These are phyloP conservation scores for Mantis religiosa DNA, from an alignment of 2,888 invertebrate species.

Conservation along the genomic window DNA sequence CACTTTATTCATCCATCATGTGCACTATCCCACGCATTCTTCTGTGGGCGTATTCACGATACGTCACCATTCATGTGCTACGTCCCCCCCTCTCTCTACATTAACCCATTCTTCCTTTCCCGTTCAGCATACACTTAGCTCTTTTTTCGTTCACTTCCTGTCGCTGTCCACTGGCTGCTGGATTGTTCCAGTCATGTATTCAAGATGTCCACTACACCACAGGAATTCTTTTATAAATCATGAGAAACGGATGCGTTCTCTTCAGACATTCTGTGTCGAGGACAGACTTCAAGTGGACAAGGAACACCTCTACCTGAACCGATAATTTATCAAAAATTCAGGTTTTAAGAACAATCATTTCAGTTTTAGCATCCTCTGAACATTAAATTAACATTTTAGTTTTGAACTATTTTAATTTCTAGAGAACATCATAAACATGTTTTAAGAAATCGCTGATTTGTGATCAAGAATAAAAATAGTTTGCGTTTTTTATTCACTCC, in stretches of 20 bases:
- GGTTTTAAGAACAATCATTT: too few species aligned
- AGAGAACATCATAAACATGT: too few species aligned
- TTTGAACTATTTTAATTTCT: too few species aligned
- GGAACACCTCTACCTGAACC: too few species aligned
- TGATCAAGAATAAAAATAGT: too few species aligned
- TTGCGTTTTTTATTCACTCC: too few species aligned
- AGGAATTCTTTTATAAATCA: neutral
- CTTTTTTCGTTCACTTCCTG: neutral
- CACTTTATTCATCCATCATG: neutral
- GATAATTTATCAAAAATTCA: too few species aligned
- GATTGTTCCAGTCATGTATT: neutral
- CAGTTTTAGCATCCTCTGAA: too few species aligned
- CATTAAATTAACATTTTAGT: too few species aligned
- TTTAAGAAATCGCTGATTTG: too few species aligned
- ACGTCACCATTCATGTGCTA: neutral
- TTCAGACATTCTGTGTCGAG: too few species aligned
- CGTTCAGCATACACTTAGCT: neutral
- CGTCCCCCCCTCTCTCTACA: neutral
- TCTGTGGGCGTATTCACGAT: neutral
- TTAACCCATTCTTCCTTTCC: neutral
- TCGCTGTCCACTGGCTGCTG: neutral
- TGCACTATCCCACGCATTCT: neutral
- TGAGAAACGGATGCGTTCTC: neutral
- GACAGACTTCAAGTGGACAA: too few species aligned
- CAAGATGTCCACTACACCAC: neutral